These are phyloP conservation scores for Struthio camelus DNA, from an alignment of 2,113 vertebrate genomes.

Conservation along the genomic window DNA sequence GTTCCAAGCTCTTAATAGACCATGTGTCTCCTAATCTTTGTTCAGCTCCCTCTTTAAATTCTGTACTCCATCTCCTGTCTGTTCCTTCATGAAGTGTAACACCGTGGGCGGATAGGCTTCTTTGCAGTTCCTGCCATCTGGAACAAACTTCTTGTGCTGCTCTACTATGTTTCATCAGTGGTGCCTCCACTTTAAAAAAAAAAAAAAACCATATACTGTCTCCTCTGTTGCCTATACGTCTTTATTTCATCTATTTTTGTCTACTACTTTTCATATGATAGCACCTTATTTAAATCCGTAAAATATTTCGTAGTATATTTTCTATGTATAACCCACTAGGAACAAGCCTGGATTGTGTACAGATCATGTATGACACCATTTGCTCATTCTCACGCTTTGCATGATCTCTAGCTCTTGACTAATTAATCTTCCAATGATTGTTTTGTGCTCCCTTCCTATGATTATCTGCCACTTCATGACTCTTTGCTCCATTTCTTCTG, in stretches of 20 bases:
- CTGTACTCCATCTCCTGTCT: not conserved
- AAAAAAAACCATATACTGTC: not conserved
- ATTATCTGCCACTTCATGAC: not conserved
- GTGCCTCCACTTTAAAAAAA: no score
- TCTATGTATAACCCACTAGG: not conserved
- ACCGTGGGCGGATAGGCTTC: not conserved
- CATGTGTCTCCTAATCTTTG: not conserved
- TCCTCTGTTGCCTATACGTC: not conserved
- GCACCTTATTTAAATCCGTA: not conserved
- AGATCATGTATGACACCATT: not conserved
- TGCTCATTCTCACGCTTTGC: not conserved
- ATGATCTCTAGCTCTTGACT: not conserved
- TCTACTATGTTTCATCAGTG: not conserved
- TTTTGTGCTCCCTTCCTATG: not conserved
- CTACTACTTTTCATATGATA: not conserved
- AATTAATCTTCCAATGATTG: not conserved
- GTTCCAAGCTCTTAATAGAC: not conserved
- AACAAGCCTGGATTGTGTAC: not conserved
- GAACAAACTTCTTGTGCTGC: not conserved
- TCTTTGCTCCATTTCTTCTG: not conserved
- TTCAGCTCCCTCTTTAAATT: not conserved
- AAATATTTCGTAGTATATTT: not conserved
- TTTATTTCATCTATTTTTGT: not conserved
- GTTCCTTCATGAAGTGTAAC: not conserved
- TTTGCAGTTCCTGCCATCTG: not conserved